These are phyloP conservation scores for Reticulitermes speratus DNA, from an alignment of 1,140 invertebrate species.

Conservation along the genomic window DNA sequence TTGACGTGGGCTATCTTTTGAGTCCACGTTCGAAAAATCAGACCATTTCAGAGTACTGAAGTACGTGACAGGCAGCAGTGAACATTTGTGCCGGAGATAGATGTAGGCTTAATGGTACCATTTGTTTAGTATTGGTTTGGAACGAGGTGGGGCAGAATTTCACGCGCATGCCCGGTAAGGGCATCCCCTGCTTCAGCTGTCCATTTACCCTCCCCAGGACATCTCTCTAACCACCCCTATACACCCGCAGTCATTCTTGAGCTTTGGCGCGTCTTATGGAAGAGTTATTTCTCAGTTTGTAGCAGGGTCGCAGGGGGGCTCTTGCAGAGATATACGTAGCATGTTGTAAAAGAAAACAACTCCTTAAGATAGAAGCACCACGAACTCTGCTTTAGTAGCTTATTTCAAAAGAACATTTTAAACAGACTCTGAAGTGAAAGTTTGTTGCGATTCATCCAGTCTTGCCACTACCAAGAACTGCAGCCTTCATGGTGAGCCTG, in stretches of 20 bases:
- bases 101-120: neutral
- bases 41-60: neutral
- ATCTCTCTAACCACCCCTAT: neutral
- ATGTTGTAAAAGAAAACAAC: neutral
- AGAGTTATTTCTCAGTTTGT: constrained; percentile 19
- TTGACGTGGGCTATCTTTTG: no score
- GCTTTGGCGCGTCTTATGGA: constrained; percentile 6
- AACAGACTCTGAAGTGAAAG: neutral
- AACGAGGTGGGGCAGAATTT: constrained; percentile 3
- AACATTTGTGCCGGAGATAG: neutral
- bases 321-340: neutral
- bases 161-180: neutral
- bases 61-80: neutral
- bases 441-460: neutral
- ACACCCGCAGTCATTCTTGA: neutral
- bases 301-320: neutral
- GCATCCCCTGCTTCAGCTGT: neutral
- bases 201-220: neutral
- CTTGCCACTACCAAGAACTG: neutral
- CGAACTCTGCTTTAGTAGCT: neutral
- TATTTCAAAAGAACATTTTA: neutral
- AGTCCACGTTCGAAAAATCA: no score
- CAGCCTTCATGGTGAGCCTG: neutral
- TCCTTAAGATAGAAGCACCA: no score
- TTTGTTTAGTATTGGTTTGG: neutral